Evolutionary conservation across 2,113 vertebrate genomes (phyloP), one percentile per base, ranked within the genome.

Genomic region (Cyanistes caeruleus): DNA sequence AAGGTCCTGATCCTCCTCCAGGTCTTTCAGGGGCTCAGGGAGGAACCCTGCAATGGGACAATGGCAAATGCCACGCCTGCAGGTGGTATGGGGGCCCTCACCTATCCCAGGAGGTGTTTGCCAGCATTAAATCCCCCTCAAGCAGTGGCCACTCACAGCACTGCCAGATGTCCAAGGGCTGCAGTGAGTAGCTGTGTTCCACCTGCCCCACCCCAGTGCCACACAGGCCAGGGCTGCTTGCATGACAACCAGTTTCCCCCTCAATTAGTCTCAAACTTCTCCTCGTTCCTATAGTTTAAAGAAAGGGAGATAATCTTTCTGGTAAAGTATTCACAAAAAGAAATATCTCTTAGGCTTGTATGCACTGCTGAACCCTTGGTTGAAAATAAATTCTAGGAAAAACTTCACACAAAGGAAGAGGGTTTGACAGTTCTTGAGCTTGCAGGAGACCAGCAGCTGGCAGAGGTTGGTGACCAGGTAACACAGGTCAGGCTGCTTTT

Each of bases 61-160:
- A 11, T 1, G 20, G 64, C 75, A 31, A 44, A 27, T 0, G 1
- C 44, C 4, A 2, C 11, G 39, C 11, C 17, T 23, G 58, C 15
- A 28, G 7, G 28, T 37, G 16, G 30, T 30, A 19, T 0, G 0
- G 15, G 31, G 30, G 11, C 10, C 27, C 14, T 9, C 2, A 15
- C 10, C 33, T 41, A 10, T 4, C 20, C 17, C 4, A 7, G 10
- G 17, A 44, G 13, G 9, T 5, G 14, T 52, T 67, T 62, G 69
- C 11, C n/a, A 46, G 53, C 39, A 6, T 11, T 22, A 18, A 77
- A 27, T 58, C 48, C 65, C 4, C 2, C 62, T 52, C 33, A 21
- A 2, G 8, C 4, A 1, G 9, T 0, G 0, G 13, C 28, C 22
- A 4, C 37, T 10, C 14, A n/a, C 2, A 0, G 6, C 21, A 12